A percentile compares a stretch with the other conserved stretches of the same genome.
phyloP scores from a whole-genome alignment of 2,888 invertebrate genomes.

The Invenusta paracnida region DNA sequence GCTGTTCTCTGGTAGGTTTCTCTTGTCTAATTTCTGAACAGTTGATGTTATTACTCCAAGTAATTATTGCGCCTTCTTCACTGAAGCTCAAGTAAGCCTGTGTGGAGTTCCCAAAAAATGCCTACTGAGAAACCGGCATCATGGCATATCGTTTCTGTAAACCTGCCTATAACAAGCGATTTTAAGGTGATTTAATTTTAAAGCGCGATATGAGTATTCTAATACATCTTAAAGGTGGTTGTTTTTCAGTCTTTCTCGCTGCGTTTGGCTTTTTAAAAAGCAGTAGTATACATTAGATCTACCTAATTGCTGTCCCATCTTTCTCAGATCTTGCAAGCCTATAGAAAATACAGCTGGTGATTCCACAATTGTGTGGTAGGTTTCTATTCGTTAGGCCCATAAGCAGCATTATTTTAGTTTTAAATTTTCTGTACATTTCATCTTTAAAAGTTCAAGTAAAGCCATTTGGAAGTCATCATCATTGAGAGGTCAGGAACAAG shows the following conservation, averaged over 20 bases:
- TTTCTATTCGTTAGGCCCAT: background rate
- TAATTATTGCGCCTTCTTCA: background rate
- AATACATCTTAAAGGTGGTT: too few species aligned
- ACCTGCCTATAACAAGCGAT: background rate
- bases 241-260: background rate
- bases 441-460: background rate
- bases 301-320: background rate
- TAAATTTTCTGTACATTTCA: background rate
- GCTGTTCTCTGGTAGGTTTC: slow-evolving; percentile 12
- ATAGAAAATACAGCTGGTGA: background rate
- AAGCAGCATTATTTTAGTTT: background rate
- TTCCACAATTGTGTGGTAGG: background rate
- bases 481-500: background rate
- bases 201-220: too few species aligned
- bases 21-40: background rate
- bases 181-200: background rate
- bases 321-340: background rate
- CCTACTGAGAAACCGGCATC: background rate
- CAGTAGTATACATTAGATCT: too few species aligned
- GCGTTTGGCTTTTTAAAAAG: too few species aligned
- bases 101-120: background rate
- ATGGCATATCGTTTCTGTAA: background rate
- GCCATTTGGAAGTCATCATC: background rate
- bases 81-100: background rate
- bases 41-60: too few species aligned